Conservation (phyloP, 2,113 vertebrate genomes). For the Charina bottae region DNA sequence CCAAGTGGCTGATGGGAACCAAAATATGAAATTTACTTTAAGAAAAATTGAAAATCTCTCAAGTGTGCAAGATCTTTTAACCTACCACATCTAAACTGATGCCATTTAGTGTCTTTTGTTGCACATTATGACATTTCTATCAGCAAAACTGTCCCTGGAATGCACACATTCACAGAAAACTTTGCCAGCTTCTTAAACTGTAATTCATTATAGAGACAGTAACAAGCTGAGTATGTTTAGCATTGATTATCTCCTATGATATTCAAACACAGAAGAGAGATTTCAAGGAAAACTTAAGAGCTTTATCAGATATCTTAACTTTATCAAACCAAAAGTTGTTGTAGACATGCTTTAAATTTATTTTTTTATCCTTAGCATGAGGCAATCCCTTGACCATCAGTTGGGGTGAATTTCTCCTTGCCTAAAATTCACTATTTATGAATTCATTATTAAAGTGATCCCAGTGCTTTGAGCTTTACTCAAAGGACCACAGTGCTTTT, state of each 20-base stretch:
- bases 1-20: constrained; percentile 36
- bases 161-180: constrained; percentile 30
- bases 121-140: constrained; percentile 49
- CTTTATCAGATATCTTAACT: constrained; percentile 63
- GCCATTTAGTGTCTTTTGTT: constrained; percentile 45
- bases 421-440: background rate
- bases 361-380: constrained; percentile 33
- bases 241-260: constrained; percentile 50
- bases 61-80: constrained; percentile 55
- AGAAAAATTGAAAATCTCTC: constrained; percentile 62
- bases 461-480: background rate
- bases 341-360: constrained; percentile 19
- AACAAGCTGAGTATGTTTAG: constrained; percentile 45
- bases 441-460: background rate
- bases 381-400: constrained; percentile 32
- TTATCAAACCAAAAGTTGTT: constrained; percentile 55
- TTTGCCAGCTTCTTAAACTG: constrained; percentile 46
- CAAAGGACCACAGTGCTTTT: background rate
- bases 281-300: constrained; percentile 64
- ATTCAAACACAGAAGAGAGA: constrained; percentile 51
- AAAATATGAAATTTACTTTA: constrained; percentile 60
- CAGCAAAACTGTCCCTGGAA: constrained; percentile 36
- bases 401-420: constrained; percentile 30
- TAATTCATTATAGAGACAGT: constrained; percentile 54
- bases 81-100: constrained; percentile 48